Conservation (phyloP, 2,113 vertebrate species). For the Entomyzon cyanotis region DNA sequence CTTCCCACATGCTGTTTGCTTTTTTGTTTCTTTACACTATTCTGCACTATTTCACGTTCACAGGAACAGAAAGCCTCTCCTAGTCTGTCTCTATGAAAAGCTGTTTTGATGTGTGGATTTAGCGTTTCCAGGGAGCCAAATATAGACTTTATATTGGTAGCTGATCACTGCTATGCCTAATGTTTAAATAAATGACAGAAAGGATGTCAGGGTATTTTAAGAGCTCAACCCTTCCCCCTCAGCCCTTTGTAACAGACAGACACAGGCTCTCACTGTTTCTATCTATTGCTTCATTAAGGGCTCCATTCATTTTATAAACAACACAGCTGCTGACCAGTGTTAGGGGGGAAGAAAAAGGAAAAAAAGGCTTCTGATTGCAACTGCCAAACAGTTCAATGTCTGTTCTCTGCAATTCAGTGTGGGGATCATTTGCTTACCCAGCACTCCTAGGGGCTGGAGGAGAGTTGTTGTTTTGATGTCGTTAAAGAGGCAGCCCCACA, state of each 20-base stretch:
- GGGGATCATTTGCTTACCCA: not conserved
- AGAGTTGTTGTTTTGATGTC: not conserved
- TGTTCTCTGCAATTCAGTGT: not conserved
- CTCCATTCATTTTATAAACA: slow-evolving; percentile 61
- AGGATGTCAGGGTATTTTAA: slow-evolving; percentile 35
- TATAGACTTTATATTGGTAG: not conserved
- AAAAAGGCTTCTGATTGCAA: not conserved
- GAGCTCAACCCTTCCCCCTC: slow-evolving; percentile 19
- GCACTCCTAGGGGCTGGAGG: not conserved
- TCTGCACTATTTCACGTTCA: not conserved
- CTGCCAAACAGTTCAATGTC: slow-evolving; percentile 12
- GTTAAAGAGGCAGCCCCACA: not conserved
- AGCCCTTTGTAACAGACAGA: not conserved
- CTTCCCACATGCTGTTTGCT: not conserved
- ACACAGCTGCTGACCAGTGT: slow-evolving; percentile 44
- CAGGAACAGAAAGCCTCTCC: not conserved
- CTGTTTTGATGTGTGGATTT: slow-evolving; percentile 36
- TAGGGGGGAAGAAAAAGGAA: not conserved
- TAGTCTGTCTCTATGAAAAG: not conserved
- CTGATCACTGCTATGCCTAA: not conserved
- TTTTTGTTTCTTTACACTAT: not conserved
- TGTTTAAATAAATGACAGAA: slow-evolving; percentile 38
- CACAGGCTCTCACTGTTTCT: slow-evolving; percentile 41
- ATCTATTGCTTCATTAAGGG: slow-evolving; percentile 43
- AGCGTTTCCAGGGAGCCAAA: not conserved